These are phyloP conservation scores for Pissodes strobi DNA, from an alignment of 1,140 invertebrate genomes.

Conservation along the genomic window DNA sequence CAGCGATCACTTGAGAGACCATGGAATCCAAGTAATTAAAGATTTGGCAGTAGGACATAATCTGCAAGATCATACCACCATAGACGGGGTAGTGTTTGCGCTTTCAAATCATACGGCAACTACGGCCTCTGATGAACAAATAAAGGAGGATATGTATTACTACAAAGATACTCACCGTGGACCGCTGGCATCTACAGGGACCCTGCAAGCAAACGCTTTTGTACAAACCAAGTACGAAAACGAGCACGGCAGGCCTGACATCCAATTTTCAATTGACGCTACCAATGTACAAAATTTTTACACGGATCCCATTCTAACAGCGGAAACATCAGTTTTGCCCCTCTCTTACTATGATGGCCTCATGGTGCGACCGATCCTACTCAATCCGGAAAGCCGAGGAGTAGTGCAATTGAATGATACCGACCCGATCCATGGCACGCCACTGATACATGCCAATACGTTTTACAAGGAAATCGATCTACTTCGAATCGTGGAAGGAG, in stretches of 20 bases:
- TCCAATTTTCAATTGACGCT: constrained; percentile 68
- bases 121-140: constrained; percentile 58
- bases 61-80: constrained; percentile 75
- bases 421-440: constrained; percentile 63
- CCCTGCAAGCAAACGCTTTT: constrained; percentile 59
- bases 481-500: constrained; percentile 59
- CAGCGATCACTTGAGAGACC: constrained; percentile 61
- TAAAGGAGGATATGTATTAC: constrained; percentile 59
- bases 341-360: constrained; percentile 60
- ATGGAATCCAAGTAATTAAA: constrained; percentile 64
- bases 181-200: constrained; percentile 59
- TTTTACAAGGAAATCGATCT: constrained; percentile 64
- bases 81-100: constrained; percentile 62
- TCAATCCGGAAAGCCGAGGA: constrained; percentile 65
- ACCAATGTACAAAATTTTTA: constrained; percentile 56
- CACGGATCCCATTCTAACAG: constrained; percentile 58
- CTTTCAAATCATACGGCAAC: constrained; percentile 61
- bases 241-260: constrained; percentile 60
- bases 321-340: constrained; percentile 58
- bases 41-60: constrained; percentile 74
- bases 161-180: constrained; percentile 58
- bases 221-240: constrained; percentile 58
- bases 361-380: constrained; percentile 54
- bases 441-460: constrained; percentile 70
- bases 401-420: constrained; percentile 60